phyloP scores from a whole-genome alignment of 2,113 vertebrate genomes.

The Equus quagga region DNA sequence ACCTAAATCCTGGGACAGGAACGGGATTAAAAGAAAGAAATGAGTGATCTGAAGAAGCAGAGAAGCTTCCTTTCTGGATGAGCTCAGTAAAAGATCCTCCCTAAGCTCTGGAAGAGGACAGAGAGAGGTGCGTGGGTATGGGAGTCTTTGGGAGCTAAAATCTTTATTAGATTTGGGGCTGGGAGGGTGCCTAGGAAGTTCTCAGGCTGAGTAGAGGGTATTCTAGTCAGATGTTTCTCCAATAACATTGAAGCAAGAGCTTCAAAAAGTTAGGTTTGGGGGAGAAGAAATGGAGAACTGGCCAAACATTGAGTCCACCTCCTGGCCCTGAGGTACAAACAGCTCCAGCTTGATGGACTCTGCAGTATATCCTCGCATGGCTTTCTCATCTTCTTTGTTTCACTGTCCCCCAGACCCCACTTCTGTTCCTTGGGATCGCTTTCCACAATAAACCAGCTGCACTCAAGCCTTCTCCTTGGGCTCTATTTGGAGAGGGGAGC shows the following conservation, averaged over 20 bases:
- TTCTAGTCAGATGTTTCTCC: not conserved
- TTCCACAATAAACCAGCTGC: not conserved
- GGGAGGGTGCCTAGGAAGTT: not conserved
- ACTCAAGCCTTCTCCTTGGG: not conserved
- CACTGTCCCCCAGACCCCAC: too few species aligned
- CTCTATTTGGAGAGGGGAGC: not conserved
- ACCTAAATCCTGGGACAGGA: not conserved
- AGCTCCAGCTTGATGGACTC: not conserved
- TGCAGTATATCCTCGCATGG: fast-evolving
- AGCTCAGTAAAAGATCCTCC: not conserved
- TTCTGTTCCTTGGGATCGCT: not conserved
- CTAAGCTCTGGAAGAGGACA: not conserved
- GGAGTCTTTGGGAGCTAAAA: not conserved
- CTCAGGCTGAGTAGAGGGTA: not conserved
- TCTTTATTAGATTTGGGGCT: not conserved
- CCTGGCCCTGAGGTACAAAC: not conserved
- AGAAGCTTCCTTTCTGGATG: not conserved
- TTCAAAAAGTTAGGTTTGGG: not conserved
- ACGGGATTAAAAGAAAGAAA: not conserved
- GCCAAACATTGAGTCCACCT: not conserved
- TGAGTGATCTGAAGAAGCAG: not conserved
- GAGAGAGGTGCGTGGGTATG: not conserved
- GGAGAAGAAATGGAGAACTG: not conserved
- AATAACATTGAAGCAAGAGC: not conserved
- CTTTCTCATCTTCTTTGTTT: not conserved